Percentiles rank a stretch among this genome's conserved stretches.
Evolutionary conservation across 2,113 vertebrate genomes (phyloP).

Genomic region (Eleginops maclovinus): DNA sequence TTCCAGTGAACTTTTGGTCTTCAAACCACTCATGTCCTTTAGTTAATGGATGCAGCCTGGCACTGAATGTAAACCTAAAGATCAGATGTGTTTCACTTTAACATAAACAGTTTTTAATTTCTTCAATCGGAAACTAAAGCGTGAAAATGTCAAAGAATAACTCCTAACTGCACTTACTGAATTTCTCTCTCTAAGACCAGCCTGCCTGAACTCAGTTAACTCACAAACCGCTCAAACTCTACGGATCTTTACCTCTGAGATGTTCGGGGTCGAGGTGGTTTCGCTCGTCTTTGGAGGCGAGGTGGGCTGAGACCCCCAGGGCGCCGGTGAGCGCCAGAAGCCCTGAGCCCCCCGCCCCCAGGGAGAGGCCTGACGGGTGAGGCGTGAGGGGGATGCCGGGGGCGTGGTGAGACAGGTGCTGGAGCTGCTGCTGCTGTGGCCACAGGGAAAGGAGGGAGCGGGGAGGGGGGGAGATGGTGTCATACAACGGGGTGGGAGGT

Average conservation of each 20-base stretch:
- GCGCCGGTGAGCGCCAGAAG: slow-evolving; percentile 90
- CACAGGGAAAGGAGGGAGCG: slow-evolving; percentile 65
- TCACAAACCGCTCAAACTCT: too few species aligned
- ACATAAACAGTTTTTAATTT: not conserved
- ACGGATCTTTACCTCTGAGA: slow-evolving; percentile 83
- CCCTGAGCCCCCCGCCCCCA: slow-evolving; percentile 85
- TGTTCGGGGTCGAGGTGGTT: slow-evolving; percentile 85
- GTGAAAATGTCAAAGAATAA: not conserved
- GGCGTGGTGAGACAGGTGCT: slow-evolving; percentile 91
- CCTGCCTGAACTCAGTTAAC: not conserved
- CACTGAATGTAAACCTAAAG: not conserved
- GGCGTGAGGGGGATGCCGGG: slow-evolving; percentile 88
- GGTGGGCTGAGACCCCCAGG: slow-evolving; percentile 86
- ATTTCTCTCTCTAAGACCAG: not conserved
- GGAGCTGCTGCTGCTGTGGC: slow-evolving; percentile 96
- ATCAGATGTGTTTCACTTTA: not conserved
- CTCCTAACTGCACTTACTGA: not conserved
- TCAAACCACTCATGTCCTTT: not conserved
- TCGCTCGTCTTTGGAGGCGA: slow-evolving; percentile 89
- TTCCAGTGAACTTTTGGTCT: not conserved
- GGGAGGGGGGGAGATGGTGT: slow-evolving; percentile 12
- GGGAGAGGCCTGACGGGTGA: slow-evolving; percentile 86
- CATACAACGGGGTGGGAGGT: slow-evolving; percentile 33
- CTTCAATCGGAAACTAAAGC: not conserved
- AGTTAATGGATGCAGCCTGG: not conserved